A percentile compares a stretch with the other conserved stretches of the same genome.
Conservation (phyloP, 2,797 vertebrate species). For the Pipistrellus pipistrellus region DNA sequence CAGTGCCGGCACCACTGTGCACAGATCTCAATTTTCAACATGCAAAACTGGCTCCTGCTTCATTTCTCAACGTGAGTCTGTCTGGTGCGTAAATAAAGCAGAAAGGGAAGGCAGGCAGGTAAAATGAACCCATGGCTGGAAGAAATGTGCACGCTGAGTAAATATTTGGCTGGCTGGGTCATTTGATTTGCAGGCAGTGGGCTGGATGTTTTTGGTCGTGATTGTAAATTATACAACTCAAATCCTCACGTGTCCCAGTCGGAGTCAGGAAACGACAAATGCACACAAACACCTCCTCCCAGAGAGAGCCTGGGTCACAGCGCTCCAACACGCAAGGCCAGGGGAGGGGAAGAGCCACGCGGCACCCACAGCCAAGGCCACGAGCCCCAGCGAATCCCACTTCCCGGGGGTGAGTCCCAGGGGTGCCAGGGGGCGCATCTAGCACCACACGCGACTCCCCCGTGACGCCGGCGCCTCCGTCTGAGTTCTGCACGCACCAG, state of each 20-base stretch:
- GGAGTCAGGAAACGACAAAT: background rate
- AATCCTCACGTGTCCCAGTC: background rate
- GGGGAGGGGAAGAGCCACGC: background rate
- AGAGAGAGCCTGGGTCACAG: background rate
- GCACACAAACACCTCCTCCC: background rate
- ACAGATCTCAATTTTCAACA: background rate
- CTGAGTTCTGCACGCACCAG: background rate
- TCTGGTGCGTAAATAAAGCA: background rate
- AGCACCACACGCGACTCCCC: too few relatives aligned
- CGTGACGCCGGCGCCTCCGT: fast-evolving
- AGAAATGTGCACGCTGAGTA: background rate
- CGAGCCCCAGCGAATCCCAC: background rate
- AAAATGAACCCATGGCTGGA: background rate
- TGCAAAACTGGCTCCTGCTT: background rate
- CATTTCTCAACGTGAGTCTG: background rate
- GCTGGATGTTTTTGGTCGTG: background rate
- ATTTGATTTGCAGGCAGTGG: background rate
- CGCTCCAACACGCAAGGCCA: background rate
- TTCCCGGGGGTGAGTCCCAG: background rate
- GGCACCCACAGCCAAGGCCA: background rate
- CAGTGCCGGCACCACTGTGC: background rate
- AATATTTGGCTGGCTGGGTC: background rate
- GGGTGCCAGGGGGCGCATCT: fast-evolving
- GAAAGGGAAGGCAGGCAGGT: background rate
- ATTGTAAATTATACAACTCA: background rate